These are phyloP conservation scores for Gymnocypris eckloni DNA, from an alignment of 2,797 vertebrate species.

Conservation along the genomic window DNA sequence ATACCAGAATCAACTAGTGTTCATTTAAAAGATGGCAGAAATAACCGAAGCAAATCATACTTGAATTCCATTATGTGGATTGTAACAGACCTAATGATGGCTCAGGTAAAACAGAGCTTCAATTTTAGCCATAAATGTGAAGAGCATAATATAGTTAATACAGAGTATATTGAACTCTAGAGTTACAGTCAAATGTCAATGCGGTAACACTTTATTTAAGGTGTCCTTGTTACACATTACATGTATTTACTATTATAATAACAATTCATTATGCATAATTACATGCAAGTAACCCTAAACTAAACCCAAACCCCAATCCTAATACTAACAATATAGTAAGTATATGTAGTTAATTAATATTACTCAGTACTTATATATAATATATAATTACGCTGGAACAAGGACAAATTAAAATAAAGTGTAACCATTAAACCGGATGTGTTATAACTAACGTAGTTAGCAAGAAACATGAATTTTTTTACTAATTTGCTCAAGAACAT, in stretches of 20 bases:
- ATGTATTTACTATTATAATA: no score
- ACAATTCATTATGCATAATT: no score
- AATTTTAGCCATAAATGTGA: neutral
- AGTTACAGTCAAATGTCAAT: neutral
- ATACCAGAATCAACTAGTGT: conserved; percentile 64
- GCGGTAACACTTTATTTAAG: no score
- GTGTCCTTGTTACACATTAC: no score
- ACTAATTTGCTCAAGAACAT: neutral
- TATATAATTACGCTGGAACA: no score
- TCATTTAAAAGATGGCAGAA: conserved; percentile 64
- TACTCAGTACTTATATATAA: no score
- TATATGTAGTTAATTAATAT: no score
- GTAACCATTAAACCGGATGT: neutral
- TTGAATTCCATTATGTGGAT: conserved; percentile 73
- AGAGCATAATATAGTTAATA: neutral
- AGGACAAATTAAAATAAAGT: no score
- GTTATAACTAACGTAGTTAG: neutral
- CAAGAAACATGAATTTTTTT: neutral
- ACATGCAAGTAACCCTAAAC: no score
- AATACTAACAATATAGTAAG: no score
- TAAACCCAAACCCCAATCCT: no score
- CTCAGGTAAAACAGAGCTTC: conserved; percentile 60
- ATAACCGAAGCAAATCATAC: conserved; percentile 71
- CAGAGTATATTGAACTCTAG: neutral
- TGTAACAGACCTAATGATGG: conserved; percentile 68